Evolutionary conservation across 2,888 invertebrate genomes (phyloP).

Genomic region (Capitulum mitella): DNA sequence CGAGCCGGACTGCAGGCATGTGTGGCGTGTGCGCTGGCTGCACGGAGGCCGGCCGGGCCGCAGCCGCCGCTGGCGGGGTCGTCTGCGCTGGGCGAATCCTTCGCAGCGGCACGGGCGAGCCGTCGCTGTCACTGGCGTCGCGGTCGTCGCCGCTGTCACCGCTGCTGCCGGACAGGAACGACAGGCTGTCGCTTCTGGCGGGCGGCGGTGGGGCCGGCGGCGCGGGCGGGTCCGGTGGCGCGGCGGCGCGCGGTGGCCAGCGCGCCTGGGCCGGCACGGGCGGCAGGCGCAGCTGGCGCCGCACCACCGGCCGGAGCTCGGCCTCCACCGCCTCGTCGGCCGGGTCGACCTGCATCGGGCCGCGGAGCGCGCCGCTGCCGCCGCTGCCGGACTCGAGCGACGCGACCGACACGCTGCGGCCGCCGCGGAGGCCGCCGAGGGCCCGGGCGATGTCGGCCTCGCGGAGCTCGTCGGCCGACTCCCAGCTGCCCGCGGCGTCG

Average conservation of each 20-base stretch:
- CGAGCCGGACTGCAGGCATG: neutral
- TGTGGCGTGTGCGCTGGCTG: neutral
- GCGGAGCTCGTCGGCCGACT: neutral
- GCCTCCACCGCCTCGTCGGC: neutral
- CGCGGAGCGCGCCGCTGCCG: neutral
- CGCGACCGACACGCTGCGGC: too few relatives aligned
- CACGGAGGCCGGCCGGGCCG: neutral
- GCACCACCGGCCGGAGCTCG: neutral
- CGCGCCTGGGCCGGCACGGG: neutral
- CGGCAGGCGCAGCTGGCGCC: conserved; percentile 1
- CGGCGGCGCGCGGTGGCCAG: neutral
- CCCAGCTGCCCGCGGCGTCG: neutral
- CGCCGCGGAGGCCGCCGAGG: neutral
- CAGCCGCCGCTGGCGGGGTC: neutral
- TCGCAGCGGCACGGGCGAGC: neutral
- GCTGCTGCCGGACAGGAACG: neutral
- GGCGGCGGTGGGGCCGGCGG: neutral
- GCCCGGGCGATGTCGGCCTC: neutral
- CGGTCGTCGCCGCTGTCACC: neutral
- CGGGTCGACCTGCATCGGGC: neutral
- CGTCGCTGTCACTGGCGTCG: neutral
- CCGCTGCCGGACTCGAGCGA: neutral
- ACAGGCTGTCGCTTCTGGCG: neutral
- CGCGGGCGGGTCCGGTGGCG: neutral
- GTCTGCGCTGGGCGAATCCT: neutral